Evolutionary conservation across 1,140 invertebrate genomes (phyloP), one percentile per base, ranked within the genome.

Genomic region (Pectinophora gossypiella): DNA sequence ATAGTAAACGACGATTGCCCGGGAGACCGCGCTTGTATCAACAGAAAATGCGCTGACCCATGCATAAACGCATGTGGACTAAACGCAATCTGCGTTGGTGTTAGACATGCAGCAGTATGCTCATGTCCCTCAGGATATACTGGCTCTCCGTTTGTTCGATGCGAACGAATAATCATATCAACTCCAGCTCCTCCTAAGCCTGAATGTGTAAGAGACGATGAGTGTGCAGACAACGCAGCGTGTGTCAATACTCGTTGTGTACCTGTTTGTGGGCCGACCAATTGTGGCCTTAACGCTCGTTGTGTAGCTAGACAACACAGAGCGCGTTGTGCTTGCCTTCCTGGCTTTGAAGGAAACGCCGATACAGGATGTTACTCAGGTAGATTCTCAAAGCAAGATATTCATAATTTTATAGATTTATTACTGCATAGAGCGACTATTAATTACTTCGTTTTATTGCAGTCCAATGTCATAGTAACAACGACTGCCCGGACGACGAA

Each of bases 391-490:
- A n/a, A n/a, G n/a, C n/a, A n/a, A n/a, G 19, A 13, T 43, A n/a
- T n/a, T n/a, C n/a, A n/a, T n/a, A n/a, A n/a, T n/a, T n/a, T n/a
- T n/a, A n/a, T n/a, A n/a, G n/a, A n/a, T n/a, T n/a, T n/a, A n/a
- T n/a, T n/a, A n/a, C n/a, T n/a, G n/a, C n/a, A n/a, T n/a, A n/a
- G n/a, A n/a, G n/a, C n/a, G n/a, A n/a, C n/a, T n/a, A n/a, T n/a
- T n/a, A n/a, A n/a, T n/a, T n/a, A n/a, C n/a, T n/a, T n/a, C n/a
- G n/a, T n/a, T n/a, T n/a, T n/a, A n/a, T 79, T 88, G 20, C 76
- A 95, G 92, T 96, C 64, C 95, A 96, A 65, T 98, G 96, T 75
- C 91, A 94, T 58, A 92, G 91, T 50, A 95, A 97, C 72, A 92
- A 92, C 20, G 96, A 97, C 51, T 98, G 96, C 77, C 90, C 94